Conservation (phyloP, 2,797 vertebrate genomes). For the Cottoperca gobio region DNA sequence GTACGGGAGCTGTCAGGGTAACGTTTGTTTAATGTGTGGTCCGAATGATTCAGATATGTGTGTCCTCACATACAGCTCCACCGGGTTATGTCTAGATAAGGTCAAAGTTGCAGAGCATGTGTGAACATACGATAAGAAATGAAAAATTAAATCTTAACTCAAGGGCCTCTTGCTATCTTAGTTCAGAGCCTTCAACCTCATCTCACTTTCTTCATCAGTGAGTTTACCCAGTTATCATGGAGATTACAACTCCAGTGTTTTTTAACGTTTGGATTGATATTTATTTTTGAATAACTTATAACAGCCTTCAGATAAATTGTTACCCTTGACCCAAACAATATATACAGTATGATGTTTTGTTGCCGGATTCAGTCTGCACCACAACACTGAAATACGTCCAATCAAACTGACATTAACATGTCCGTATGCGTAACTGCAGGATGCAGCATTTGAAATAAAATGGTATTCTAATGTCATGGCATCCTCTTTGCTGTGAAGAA, state of each 20-base stretch:
- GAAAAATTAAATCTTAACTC: no score
- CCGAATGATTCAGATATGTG: no score
- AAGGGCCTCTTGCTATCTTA: not conserved
- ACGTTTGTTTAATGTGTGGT: no score
- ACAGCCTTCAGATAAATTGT: not conserved
- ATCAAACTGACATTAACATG: not conserved
- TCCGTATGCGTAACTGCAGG: not conserved
- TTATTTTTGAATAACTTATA: not conserved
- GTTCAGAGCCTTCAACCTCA: not conserved
- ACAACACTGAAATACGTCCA: not conserved
- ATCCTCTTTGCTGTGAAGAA: not conserved
- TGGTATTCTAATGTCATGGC: not conserved
- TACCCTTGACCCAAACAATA: constrained; percentile 6
- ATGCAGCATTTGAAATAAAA: constrained; percentile 3
- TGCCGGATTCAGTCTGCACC: not conserved
- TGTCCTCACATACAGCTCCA: no score
- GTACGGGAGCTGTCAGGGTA: no score
- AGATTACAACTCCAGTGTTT: not conserved
- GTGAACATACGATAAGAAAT: no score
- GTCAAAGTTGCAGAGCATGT: no score
- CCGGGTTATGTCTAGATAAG: no score
- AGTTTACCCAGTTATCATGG: not conserved
- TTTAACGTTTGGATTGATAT: not conserved
- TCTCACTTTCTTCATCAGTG: not conserved
- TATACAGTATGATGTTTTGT: not conserved